Base-by-base conservation (phyloP, 2,113 vertebrate species). In the Oryzias curvinotus region DNA sequence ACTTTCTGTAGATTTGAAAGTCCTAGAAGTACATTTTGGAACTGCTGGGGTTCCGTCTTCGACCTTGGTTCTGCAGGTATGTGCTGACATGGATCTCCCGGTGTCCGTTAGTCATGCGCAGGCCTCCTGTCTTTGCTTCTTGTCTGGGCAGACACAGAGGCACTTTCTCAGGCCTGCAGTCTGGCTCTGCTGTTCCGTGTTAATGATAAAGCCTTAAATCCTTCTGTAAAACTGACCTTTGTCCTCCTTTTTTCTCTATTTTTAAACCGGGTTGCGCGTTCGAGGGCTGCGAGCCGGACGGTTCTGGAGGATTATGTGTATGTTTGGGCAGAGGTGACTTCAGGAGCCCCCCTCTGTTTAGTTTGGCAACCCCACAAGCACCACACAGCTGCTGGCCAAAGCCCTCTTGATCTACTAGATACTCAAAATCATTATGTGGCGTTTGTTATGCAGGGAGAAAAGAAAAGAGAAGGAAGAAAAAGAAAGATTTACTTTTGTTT, bases 151-250 rank as follows among this genome's bases (percentile, higher is more conserved):
- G 75, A 75, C 77, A 71, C 71, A 58, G 62, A 71, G 65, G 62
- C 81, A 72, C 62, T 73, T 83, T 87, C 84, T 88, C 80, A 80
- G 65, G 64, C 65, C 80, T 62, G 78, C 74, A 56, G 73, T 71
- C 62, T 52, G 3, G 49, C 82, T 71, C 74, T 62, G 75, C 83
- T 74, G 65, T 89, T 85, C 77, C 82, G 87, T 88, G 89, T 90
- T 90, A 85, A 90, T 75, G 79, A 77, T 90, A 89, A 92, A 86
- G 79, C 88, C 73, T 65, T 84, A 89, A 90, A 91, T 90, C 91
- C 88, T 80, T 78, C 71, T 85, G 88, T 88, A 84, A 86, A 82
- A 87, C 63, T 91, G 87, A 91, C 89, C 90, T 90, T 78, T 91
- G 89, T 64, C 84, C 87, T 62, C 28, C 51, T 55, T 23, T 42